Evolutionary conservation across 2,113 vertebrate species (phyloP), one percentile per base, ranked within the genome.

Genomic region (Trachemys scripta): DNA sequence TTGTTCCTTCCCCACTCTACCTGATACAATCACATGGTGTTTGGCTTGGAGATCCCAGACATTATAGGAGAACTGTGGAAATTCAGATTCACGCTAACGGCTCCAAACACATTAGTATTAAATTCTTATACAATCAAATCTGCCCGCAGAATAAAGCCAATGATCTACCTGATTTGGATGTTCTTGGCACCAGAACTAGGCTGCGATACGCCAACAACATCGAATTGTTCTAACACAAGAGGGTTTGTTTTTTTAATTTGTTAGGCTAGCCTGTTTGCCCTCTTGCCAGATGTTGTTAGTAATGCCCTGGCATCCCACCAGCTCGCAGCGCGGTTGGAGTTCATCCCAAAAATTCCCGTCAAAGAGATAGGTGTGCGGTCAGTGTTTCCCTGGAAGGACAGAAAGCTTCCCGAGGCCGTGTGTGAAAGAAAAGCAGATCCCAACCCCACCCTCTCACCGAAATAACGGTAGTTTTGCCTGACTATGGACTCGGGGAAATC

Each of bases 271-370:
- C 16, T 80, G 8, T 94, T 97, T 95, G 93, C 88, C 94, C 87
- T 89, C 76, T 83, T 95, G 97, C 97, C 97, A 97, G 95, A 88
- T 93, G 92, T n/a, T 92, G 91, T 98, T 95, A 98, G 97, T 95
- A 97, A 97, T 92, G 53, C 88, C 3, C 2, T 96, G 96, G 95
- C 95, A 3, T 0, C 6, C 3, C 53, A 95, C 97, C 97, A 98
- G 90, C 85, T 79, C 93, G 89, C 57, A 49, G 94, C 94, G 84
- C 38, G 80, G 85, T 96, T 57, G 89, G 94, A 96, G 94, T 78
- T 83, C 94, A 93, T 95, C 96, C 94, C n/a, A 82, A 87, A 97
- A 92, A 92, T 96, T 96, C 85, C 93, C 90, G 90, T 93, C 92
- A 91, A 97, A 96, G 95, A 95, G 95, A 96, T 95, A 87, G 96